Conservation (phyloP, 2,113 vertebrate genomes). For the Dromaius novaehollandiae region DNA sequence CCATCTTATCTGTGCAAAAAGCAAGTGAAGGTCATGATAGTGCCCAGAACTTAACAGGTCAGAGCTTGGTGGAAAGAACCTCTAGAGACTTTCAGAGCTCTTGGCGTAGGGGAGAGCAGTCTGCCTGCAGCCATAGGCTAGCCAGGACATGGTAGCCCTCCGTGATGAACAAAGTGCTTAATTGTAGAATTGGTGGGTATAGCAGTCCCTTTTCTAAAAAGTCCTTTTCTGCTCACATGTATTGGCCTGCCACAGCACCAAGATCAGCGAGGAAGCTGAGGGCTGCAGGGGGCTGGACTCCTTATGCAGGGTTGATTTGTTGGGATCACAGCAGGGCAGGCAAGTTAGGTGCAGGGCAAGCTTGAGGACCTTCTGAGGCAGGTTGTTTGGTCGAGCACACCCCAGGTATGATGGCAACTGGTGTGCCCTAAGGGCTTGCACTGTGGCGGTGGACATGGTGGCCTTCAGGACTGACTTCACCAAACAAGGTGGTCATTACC, state of each 20-base stretch:
- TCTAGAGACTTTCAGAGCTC: neutral
- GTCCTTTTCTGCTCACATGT: neutral
- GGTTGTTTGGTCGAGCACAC: neutral
- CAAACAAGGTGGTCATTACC: rapidly evolving
- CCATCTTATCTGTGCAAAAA: neutral
- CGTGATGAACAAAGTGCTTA: neutral
- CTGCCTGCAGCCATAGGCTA: neutral
- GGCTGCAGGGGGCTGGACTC: neutral
- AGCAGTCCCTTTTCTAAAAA: neutral
- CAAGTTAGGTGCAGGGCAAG: neutral
- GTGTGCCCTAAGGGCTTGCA: neutral
- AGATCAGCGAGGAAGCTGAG: neutral
- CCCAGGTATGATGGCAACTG: neutral
- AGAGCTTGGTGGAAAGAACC: neutral
- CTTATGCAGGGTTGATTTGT: neutral
- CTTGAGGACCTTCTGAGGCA: neutral
- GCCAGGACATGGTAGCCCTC: neutral
- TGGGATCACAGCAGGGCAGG: neutral
- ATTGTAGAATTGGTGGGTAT: neutral
- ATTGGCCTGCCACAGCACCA: neutral
- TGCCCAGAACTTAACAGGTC: neutral
- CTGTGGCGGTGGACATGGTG: neutral
- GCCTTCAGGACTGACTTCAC: neutral
- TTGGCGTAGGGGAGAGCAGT: neutral
- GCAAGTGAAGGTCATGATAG: neutral